A percentile compares a stretch with the other conserved stretches of the same genome.
These are phyloP conservation scores for Darevskia nairensis DNA, from an alignment of 2,797 vertebrate genomes.

Conservation along the genomic window DNA sequence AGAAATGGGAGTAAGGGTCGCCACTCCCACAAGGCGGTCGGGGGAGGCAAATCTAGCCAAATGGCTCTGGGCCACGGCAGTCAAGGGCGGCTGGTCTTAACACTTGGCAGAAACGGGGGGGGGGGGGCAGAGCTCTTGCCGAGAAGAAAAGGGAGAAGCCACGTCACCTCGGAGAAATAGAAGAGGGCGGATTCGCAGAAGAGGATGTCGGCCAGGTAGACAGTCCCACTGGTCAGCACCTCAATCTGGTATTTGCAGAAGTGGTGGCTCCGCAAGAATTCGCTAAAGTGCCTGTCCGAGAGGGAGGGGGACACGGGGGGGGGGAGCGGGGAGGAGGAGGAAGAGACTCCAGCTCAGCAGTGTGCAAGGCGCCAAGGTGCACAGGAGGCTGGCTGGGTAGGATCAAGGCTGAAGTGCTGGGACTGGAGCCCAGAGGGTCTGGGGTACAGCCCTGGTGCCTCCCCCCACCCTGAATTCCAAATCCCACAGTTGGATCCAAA, in stretches of 20 bases:
- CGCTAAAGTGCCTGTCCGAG: conserved; percentile 92
- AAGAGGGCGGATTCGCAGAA: conserved; percentile 99
- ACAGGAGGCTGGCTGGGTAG: not conserved
- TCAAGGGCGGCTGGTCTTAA: too few species aligned
- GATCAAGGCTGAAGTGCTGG: not conserved
- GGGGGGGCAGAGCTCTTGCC: not conserved
- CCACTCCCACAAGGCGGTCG: not conserved
- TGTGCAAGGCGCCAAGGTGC: not conserved
- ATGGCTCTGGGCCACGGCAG: accelerated
- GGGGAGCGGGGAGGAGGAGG: not conserved
- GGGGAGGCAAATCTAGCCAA: not conserved
- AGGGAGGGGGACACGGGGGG: conserved; percentile 45
- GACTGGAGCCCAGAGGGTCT: not conserved
- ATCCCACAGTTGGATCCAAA: not conserved
- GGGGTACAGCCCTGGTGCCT: not conserved
- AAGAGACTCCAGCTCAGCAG: not conserved
- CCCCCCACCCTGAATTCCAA: not conserved
- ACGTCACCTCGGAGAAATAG: conserved; percentile 98
- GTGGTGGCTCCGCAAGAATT: conserved; percentile 96
- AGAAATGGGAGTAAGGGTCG: not conserved
- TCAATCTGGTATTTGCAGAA: conserved; percentile 99
- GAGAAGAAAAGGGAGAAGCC: not conserved
- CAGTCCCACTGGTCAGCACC: conserved; percentile 98
- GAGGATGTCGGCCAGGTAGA: conserved; percentile 98
- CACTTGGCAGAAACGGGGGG: not conserved